A percentile compares a stretch with the other conserved stretches of the same genome.
Conservation (phyloP, 2,888 invertebrate species). For the Bombylius discolor region DNA sequence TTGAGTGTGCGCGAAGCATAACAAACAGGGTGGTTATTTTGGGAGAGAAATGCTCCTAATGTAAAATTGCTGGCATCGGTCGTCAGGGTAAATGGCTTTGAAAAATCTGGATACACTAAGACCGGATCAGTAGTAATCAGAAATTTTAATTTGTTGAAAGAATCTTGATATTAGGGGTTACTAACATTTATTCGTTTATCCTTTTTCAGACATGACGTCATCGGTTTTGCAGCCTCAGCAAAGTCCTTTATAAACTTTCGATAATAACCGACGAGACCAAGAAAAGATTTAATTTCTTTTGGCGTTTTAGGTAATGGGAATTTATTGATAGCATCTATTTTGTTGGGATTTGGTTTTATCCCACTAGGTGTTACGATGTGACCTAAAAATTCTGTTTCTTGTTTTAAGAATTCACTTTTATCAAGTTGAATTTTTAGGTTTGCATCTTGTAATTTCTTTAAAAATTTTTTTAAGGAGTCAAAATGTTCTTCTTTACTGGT, state of each 20-base stretch:
- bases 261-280: constrained; percentile 5
- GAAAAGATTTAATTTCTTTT: constrained; percentile 10
- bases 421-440: background rate
- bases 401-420: constrained; percentile 5
- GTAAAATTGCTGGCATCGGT: background rate
- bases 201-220: constrained; percentile 6
- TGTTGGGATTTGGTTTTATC: constrained; percentile 1
- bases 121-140: background rate
- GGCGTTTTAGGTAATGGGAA: constrained; percentile 9
- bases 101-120: constrained; percentile 1
- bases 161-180: background rate
- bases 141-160: background rate
- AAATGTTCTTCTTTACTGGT: no score
- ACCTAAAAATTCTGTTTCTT: background rate
- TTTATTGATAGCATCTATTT: constrained; percentile 9
- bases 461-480: no score
- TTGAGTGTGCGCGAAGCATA: constrained; percentile 5
- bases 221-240: constrained; percentile 1
- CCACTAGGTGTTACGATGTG: background rate
- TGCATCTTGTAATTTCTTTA: no score
- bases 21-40: constrained; percentile 2
- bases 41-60: background rate
- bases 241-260: constrained; percentile 3
- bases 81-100: background rate
- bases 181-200: constrained; percentile 3